A percentile compares a stretch with the other conserved stretches of the same genome.
Conservation (phyloP, 2,113 vertebrate species). For the Montifringilla adamsi region DNA sequence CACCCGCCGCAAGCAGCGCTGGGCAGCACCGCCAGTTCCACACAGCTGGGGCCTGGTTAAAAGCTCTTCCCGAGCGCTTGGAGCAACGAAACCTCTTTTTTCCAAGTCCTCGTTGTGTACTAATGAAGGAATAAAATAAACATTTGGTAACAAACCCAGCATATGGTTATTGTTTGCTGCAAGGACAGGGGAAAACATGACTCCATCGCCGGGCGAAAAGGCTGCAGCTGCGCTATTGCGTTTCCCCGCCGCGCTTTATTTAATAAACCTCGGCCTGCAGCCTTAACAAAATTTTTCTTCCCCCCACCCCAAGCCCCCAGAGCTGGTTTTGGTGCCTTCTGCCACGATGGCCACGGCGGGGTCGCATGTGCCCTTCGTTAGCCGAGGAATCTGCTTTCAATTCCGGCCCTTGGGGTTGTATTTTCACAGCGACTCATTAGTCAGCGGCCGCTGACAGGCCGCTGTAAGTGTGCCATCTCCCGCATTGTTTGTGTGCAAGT, state of each 20-base stretch:
- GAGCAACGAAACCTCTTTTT: background rate
- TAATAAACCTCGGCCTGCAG: constrained; percentile 56
- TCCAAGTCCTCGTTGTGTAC: background rate
- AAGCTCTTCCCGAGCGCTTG: background rate
- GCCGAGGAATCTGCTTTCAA: constrained; percentile 72
- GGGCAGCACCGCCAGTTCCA: background rate
- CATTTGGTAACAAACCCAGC: constrained; percentile 55
- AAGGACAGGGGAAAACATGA: constrained; percentile 58
- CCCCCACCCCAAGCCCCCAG: background rate
- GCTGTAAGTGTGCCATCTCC: constrained; percentile 75
- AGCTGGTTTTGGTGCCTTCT: constrained; percentile 64
- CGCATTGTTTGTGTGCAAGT: constrained; percentile 78
- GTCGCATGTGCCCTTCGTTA: constrained; percentile 70
- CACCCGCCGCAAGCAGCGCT: background rate
- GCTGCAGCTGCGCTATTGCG: constrained; percentile 65
- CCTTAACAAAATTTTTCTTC: constrained; percentile 45
- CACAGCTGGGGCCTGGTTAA: background rate
- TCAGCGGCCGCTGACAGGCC: constrained; percentile 74
- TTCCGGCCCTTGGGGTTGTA: constrained; percentile 59
- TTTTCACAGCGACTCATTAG: constrained; percentile 74
- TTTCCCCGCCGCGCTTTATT: constrained; percentile 60
- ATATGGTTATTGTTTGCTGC: constrained; percentile 73
- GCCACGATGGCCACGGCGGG: constrained; percentile 23
- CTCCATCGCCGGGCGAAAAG: constrained; percentile 37
- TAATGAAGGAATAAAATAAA: constrained; percentile 62